phyloP scores from a whole-genome alignment of 2,888 invertebrate genomes.

The Ligdia adustata region DNA sequence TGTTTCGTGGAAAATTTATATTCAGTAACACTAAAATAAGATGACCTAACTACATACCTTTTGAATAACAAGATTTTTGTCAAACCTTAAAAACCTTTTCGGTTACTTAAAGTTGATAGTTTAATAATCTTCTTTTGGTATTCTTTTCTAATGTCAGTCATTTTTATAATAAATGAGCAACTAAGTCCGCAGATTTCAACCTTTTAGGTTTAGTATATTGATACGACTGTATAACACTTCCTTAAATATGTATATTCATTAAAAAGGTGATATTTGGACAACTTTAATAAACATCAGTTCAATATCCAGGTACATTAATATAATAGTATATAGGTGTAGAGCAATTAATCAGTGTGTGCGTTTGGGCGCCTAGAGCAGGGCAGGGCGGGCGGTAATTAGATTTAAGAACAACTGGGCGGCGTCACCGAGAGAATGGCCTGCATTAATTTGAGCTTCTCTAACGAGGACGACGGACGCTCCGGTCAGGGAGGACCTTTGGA shows the following conservation, averaged over 20 bases:
- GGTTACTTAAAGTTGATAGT: no score
- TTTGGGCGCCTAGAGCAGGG: conserved; percentile 45
- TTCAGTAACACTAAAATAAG: background rate
- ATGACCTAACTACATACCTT: background rate
- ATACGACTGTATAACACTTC: no score
- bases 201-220: no score
- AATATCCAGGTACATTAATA: background rate
- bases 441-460: conserved; percentile 83
- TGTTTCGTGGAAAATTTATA: background rate
- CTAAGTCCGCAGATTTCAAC: no score
- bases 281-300: no score
- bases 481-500: conserved; percentile 66
- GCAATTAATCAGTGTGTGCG: conserved; percentile 53
- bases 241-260: no score
- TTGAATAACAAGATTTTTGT: background rate
- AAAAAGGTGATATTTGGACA: no score
- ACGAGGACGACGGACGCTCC: conserved; percentile 78
- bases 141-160: no score
- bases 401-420: conserved; percentile 83
- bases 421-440: conserved; percentile 81
- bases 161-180: no score
- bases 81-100: background rate
- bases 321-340: no score
- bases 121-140: no score
- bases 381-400: conserved; percentile 74